Base-by-base conservation (phyloP, 2,888 invertebrate genomes). In the Brachylomia viminalis region DNA sequence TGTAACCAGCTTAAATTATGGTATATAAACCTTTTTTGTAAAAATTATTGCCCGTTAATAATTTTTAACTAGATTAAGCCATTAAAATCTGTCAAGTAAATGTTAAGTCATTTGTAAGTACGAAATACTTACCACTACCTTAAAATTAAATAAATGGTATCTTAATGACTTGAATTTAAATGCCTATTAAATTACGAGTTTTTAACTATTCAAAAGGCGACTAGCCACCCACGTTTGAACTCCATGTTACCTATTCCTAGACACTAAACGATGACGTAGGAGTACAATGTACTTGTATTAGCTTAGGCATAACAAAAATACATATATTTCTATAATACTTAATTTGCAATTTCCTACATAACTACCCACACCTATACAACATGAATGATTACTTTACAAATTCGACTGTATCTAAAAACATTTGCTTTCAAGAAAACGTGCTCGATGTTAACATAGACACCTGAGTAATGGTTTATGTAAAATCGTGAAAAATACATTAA, bases 1-100 rank as follows among this genome's bases (percentile, higher is more conserved):
- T 72, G 86, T 38, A 87, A 87, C 38, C 58, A n/a, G 49, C n/a
- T 56, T 56, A 27, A 20, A 62, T 80, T 76, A 77, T 69, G 61
- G 66, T 68, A 58, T 58, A 56, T 20, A 30, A 38, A 71, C 73
- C 78, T 62, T 75, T 75, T 79, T 74, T 64, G 49, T 69, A 17
- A 47, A 74, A 75, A 65, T 42, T 27, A 67, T 72, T 64, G 56
- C 58, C 33, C 61, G 10, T 74, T 70, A 30, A 74, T 71, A 72
- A 76, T 64, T 59, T 38, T 79, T 52, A 72, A 56, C 66, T 61
- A 56, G 59, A 38, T 61, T 71, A 45, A 30, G 68, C 47, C 75
- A 77, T 78, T 76, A 66, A 68, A 66, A 47, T 58, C 38, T 59
- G 33, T 58, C 54, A 45, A 56, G 10, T 47, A 1, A 13, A 59